Conservation (phyloP, 2,888 invertebrate genomes). For the Teleogryllus oceanicus region DNA sequence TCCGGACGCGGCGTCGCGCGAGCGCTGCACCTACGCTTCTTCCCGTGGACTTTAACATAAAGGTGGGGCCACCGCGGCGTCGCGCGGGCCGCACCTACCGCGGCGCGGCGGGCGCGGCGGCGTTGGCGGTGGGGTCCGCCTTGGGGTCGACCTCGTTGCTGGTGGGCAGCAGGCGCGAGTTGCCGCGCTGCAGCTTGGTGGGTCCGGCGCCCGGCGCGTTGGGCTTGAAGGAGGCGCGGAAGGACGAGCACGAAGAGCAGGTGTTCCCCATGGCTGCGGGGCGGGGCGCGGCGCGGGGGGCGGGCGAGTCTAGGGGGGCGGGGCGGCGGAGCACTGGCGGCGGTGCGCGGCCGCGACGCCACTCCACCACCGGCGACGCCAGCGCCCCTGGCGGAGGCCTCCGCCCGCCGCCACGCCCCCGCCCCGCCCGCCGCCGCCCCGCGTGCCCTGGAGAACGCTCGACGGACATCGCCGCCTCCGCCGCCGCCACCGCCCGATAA, state of each 20-base stretch:
- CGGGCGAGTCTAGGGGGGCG: background rate
- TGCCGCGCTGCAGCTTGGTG: background rate
- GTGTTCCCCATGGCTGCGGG: conserved; percentile 44
- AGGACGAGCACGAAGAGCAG: conserved; percentile 35
- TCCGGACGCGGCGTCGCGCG: too few species aligned
- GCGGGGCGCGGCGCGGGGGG: background rate
- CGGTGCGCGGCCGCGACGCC: background rate
- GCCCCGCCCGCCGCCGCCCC: background rate
- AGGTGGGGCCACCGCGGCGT: too few species aligned
- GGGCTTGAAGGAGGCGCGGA: conserved; percentile 44
- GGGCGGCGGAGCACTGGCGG: background rate
- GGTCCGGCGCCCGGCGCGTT: conserved; percentile 30
- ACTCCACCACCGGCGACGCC: background rate
- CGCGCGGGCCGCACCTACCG: too few species aligned
- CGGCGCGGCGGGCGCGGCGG: too few species aligned
- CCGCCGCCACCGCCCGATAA: background rate
- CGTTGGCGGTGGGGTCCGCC: too few species aligned
- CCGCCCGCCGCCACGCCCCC: too few species aligned
- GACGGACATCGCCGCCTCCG: background rate
- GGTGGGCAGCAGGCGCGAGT: background rate
- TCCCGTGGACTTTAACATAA: too few species aligned
- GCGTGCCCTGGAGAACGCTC: too few species aligned
- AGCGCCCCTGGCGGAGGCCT: background rate
- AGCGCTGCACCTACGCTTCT: too few species aligned
- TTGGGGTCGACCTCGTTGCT: background rate